Base-by-base conservation (phyloP, 2,797 vertebrate genomes). In the Synaphobranchus kaupii region DNA sequence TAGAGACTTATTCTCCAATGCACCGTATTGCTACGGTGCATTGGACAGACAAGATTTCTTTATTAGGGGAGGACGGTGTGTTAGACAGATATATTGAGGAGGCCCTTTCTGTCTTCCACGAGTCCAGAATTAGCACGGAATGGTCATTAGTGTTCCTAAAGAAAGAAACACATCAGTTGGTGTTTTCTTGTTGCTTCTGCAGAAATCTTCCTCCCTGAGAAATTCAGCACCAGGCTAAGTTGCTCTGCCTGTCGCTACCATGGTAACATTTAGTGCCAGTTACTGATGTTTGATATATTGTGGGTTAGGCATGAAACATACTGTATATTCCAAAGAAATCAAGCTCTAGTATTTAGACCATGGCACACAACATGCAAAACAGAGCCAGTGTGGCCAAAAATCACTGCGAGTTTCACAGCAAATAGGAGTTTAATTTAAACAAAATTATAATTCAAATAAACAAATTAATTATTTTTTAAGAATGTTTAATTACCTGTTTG, bases 81-180 rank as follows among this genome's bases (percentile, higher is more conserved):
- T 25, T 25, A 22, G 31, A 76, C 10, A 44, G 13, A 44, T 20
- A 47, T 28, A 81, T 50, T 50, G 4, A 50, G 17, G 28, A 50
- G 78, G 17, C 9, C 22, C 78, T 50, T 81, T 22, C 73, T 20
- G 34, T 76, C 73, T 76, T 44, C 39, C 8, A 76, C 17, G 73
- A 60, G 39, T 54, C n/a, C 48, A 12, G 25, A 20, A 54, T 82
- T 83, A 68, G 56, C 48, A 68, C 17, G 10, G 48, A 0, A 25
- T 87, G 54, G 52, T 81, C 82, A 44, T 84, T 71, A 28, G 47
- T 50, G 63, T 83, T 68, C 85, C 84, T 68, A 88, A 85, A 68
- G 28, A 78, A 82, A 68, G 84, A 85, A 25, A 22, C 58, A 44
- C 25, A 66, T 52, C 85, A 86, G 58, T 81, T 66, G 63, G 8